Evolutionary conservation across 2,113 vertebrate genomes (phyloP).

Genomic region (Seriola aureovittata): DNA sequence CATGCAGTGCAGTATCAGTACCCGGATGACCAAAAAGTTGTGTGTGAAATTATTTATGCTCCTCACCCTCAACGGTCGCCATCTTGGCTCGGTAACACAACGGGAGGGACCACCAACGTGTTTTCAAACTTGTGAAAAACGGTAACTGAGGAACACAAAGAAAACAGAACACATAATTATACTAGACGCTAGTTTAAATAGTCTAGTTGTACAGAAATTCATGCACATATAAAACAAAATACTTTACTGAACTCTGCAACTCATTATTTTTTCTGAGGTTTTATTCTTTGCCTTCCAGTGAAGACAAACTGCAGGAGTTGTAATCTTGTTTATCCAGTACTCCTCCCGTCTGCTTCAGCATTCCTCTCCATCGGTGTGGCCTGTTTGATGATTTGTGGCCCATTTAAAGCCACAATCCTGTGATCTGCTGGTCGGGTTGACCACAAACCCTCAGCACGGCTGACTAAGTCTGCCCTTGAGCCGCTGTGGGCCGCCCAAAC

Average conservation of each 20-base stretch:
- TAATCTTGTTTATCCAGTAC: slow-evolving; percentile 66
- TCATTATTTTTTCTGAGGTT: slow-evolving; percentile 1
- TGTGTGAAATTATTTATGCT: too few relatives aligned
- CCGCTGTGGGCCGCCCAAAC: slow-evolving; percentile 22
- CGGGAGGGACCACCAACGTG: too few relatives aligned
- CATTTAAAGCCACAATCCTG: slow-evolving; percentile 74
- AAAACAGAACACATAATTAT: not conserved
- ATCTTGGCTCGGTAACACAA: too few relatives aligned
- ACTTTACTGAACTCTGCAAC: not conserved
- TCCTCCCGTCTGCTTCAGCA: slow-evolving; percentile 54
- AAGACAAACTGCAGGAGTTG: slow-evolving; percentile 52
- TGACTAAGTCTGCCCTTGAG: slow-evolving; percentile 65
- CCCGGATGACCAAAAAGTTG: too few relatives aligned
- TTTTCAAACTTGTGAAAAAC: too few relatives aligned
- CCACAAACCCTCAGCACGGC: slow-evolving; percentile 64
- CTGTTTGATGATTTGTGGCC: slow-evolving; percentile 74
- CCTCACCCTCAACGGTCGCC: too few relatives aligned
- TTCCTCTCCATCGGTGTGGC: slow-evolving; percentile 67
- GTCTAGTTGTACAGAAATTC: not conserved
- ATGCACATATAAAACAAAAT: not conserved
- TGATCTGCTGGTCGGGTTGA: slow-evolving; percentile 67
- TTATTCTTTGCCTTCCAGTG: slow-evolving; percentile 37
- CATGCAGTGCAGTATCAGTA: too few relatives aligned
- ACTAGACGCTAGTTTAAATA: not conserved
- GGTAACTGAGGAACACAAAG: too few relatives aligned